A percentile compares a stretch with the other conserved stretches of the same genome.
phyloP scores from a whole-genome alignment of 37 sponge, comb jelly and placozoan species.

The Axinella damicornis region DNA sequence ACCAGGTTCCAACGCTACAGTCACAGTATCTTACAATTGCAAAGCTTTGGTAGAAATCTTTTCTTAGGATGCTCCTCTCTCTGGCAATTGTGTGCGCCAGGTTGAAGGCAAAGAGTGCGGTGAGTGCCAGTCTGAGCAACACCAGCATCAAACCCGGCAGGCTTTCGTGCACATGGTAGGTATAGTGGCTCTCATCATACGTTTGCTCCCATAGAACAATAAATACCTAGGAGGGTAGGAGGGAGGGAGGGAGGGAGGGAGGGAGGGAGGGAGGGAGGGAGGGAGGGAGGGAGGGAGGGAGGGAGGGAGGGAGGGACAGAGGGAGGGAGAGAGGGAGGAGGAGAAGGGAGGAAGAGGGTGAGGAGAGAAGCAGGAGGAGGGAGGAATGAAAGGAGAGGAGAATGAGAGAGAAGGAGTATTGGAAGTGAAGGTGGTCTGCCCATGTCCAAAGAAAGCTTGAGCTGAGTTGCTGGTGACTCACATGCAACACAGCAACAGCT shows the following conservation, averaged over 20 bases:
- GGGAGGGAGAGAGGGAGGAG: no score
- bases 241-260: background rate
- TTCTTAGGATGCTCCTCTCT: constrained; percentile 65
- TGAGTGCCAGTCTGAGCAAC: constrained; percentile 47
- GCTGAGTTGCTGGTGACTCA: background rate
- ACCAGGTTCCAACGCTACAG: background rate
- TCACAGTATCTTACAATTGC: constrained; percentile 51
- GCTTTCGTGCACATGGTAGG: constrained; percentile 66
- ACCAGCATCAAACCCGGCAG: constrained; percentile 62
- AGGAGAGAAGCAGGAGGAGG: no score
- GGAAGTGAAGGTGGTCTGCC: background rate
- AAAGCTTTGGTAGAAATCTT: constrained; percentile 72
- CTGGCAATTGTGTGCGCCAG: constrained; percentile 24
- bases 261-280: no score
- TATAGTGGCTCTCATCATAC: constrained; percentile 75
- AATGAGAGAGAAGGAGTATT: background rate
- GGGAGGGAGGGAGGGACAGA: no score
- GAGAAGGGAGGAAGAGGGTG: no score
- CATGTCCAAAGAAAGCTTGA: background rate
- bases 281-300: no score
- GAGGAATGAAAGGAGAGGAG: no score
- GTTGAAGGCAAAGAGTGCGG: constrained; percentile 55
- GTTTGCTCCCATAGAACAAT: constrained; percentile 80
- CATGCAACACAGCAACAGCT: constrained; percentile 30
- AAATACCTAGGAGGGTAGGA: constrained; percentile 5